These are phyloP conservation scores for Acanthosepion esculentum DNA, from an alignment of 2,888 invertebrate species.

Conservation along the genomic window DNA sequence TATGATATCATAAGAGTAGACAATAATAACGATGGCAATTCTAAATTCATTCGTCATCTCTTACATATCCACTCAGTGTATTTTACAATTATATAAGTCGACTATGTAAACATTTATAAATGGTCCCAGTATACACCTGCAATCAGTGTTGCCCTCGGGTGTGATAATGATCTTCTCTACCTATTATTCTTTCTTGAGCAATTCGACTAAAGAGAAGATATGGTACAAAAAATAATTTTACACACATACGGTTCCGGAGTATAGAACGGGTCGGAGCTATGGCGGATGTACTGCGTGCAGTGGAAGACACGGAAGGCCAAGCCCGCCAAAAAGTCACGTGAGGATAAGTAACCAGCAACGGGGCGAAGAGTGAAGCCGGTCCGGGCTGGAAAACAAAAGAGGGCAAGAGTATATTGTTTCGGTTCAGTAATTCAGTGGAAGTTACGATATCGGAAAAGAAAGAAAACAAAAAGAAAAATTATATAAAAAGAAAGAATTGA, in stretches of 20 bases:
- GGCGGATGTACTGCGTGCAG: slow-evolving; percentile 93
- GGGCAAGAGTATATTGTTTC: neutral
- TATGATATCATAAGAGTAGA: too few species aligned
- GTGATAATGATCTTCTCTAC: too few species aligned
- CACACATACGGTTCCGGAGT: slow-evolving; percentile 95
- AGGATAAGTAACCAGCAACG: slow-evolving; percentile 88
- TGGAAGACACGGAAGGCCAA: slow-evolving; percentile 87
- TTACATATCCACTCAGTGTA: too few species aligned
- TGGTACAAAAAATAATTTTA: neutral
- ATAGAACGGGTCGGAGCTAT: slow-evolving; percentile 97
- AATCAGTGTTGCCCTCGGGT: too few species aligned
- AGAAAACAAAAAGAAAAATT: neutral
- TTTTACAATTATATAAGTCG: too few species aligned
- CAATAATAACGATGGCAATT: too few species aligned
- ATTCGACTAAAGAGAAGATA: neutral
- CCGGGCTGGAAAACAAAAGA: slow-evolving; percentile 77
- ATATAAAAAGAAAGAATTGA: too few species aligned
- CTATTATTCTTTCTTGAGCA: neutral
- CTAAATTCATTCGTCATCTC: too few species aligned
- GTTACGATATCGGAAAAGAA: neutral
- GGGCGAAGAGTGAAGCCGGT: slow-evolving; percentile 95
- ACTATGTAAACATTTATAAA: too few species aligned
- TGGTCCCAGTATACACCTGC: too few species aligned
- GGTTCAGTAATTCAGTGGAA: neutral
- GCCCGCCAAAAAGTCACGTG: slow-evolving; percentile 87